Base-by-base conservation (phyloP, 2,888 invertebrate species). In the Allygus modestus region DNA sequence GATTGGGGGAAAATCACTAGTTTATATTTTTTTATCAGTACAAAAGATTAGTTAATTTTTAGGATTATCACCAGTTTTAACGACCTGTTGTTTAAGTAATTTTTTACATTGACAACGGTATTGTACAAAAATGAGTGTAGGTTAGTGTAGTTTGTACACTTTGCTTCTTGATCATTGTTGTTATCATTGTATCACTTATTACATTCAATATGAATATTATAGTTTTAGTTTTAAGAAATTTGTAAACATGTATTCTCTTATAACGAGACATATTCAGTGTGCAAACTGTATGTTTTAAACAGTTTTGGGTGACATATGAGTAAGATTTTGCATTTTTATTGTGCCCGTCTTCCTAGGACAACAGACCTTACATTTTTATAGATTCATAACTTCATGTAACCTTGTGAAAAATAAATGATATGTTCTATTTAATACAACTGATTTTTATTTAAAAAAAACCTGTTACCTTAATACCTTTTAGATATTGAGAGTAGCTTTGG, bases 21-120 rank as follows among this genome's bases (percentile, higher is more conserved):
- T 37, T 73, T 73, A n/a, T 41, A 73, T 73, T 69, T 69, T 69
- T 69, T 69, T 69, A 69, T n/a, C 37, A 33, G 69, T 69, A 69
- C 69, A 69, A 69, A n/a, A 69, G 28, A 69, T 69, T 69, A 37
- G 23, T 69, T 69, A 37, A 28, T 69, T 69, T 69, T 31, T 31
- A 31, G 69, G n/a, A 31, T 11, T 54, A 54, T 46, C 37, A 33
- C 69, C 1, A n/a, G 28, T 69, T 69, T 69, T 31, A 69, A 69
- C 31, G 11, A 1, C 20, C 43, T 73, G 73, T 73, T 73, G 41
- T 37, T 33, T 4, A 28, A 26, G 33, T 41, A 43, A 37, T 73
- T 37, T 43, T 41, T 73, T 69, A 69, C 69, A 37, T 73, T 41
- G 11, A 9, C 26, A 26, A 26, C 26, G 15, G 28, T 73, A n/a